These are phyloP conservation scores for Crematogaster levior DNA, from an alignment of 2,888 invertebrate genomes.

Conservation along the genomic window DNA sequence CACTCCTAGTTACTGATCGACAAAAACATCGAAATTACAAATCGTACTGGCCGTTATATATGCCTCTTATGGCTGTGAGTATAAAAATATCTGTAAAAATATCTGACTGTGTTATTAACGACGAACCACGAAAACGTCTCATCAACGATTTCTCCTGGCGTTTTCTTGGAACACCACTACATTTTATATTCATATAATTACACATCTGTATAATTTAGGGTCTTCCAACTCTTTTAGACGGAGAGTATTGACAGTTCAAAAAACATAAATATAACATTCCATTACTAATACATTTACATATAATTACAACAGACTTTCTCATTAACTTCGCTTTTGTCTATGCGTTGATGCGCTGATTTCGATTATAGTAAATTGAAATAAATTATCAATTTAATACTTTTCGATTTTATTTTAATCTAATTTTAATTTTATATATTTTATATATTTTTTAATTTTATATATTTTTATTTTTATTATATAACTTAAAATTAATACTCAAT, in stretches of 20 bases:
- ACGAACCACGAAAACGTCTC: slow-evolving; percentile 53
- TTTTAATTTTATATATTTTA: no score
- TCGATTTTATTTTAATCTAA: not conserved
- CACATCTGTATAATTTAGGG: slow-evolving; percentile 55
- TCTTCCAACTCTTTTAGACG: slow-evolving; percentile 24
- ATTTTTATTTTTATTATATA: no score
- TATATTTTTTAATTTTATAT: no score
- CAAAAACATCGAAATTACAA: slow-evolving; percentile 23
- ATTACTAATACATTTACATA: not conserved
- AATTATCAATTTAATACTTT: not conserved
- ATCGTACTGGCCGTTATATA: slow-evolving; percentile 6
- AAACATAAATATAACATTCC: not conserved
- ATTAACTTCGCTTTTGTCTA: slow-evolving; percentile 1
- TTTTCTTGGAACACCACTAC: slow-evolving; percentile 46
- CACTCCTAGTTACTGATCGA: no score
- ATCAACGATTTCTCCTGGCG: slow-evolving; percentile 63
- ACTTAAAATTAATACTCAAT: not conserved
- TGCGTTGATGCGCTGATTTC: not conserved
- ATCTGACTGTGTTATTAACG: slow-evolving; percentile 58
- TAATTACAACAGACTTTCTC: not conserved
- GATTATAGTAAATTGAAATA: not conserved
- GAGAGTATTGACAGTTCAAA: slow-evolving; percentile 4
- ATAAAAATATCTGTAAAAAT: slow-evolving; percentile 18
- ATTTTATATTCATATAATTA: slow-evolving; percentile 57
- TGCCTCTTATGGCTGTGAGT: not conserved